A percentile compares a stretch with the other conserved stretches of the same genome.
These are phyloP conservation scores for Zoanthus solanderi DNA, from an alignment of 92 coral and sea anemone genomes.

Conservation along the genomic window DNA sequence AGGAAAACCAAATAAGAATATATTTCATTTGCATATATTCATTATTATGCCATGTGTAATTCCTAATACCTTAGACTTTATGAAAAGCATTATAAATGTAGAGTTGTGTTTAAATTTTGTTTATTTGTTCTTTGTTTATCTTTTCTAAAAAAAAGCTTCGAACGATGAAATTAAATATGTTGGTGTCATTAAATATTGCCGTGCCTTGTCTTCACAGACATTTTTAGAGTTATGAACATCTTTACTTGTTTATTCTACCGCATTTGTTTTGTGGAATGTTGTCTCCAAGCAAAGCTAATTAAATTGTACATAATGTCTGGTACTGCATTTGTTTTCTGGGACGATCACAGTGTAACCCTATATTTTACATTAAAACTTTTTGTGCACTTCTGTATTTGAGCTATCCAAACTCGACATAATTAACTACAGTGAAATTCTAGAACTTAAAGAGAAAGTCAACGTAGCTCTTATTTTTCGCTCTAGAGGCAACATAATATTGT, in stretches of 20 bases:
- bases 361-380: neutral
- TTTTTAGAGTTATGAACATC: neutral
- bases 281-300: constrained; percentile 14
- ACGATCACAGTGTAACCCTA: neutral
- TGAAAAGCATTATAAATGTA: neutral
- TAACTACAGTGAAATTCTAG: constrained; percentile 19
- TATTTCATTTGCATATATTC: constrained; percentile 29
- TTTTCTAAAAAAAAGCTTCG: neutral
- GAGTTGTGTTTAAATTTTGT: neutral
- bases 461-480: neutral
- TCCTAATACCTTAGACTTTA: neutral
- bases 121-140: neutral
- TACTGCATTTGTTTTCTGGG: neutral
- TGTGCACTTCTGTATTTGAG: neutral
- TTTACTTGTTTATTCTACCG: constrained; percentile 28
- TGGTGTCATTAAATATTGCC: neutral
- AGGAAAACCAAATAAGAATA: neutral
- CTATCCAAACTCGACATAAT: neutral
- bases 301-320: neutral
- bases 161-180: neutral
- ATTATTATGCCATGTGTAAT: constrained; percentile 41
- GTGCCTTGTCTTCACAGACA: neutral
- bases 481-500: neutral
- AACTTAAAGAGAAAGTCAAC: neutral
- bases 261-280: constrained; percentile 41